These are phyloP conservation scores for Trematocara zebra DNA, from an alignment of 2,113 vertebrate genomes.

Conservation along the genomic window DNA sequence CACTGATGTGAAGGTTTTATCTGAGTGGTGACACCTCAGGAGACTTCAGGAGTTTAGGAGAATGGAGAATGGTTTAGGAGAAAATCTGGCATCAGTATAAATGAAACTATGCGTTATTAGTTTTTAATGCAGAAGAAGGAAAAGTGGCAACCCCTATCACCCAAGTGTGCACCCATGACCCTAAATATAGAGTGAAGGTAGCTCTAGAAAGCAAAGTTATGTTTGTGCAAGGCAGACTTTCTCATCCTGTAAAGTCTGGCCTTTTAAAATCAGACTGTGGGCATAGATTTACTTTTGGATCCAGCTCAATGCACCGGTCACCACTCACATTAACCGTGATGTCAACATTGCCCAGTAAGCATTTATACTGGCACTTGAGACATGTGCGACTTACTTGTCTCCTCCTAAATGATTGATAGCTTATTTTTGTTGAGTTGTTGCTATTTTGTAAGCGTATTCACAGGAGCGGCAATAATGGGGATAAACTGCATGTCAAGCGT, in stretches of 20 bases:
- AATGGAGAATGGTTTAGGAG: neutral
- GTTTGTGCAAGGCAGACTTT: neutral
- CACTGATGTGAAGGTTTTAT: neutral
- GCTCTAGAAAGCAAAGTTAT: neutral
- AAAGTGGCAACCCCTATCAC: neutral
- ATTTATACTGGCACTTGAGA: neutral
- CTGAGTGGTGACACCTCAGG: neutral
- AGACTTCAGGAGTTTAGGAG: neutral
- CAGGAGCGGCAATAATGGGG: neutral
- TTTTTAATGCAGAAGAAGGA: neutral
- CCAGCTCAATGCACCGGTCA: neutral
- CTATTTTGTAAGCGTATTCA: neutral
- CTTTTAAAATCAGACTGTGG: neutral
- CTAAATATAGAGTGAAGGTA: neutral
- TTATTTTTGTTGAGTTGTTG: neutral
- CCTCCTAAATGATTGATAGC: neutral
- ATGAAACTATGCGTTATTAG: fast-evolving
- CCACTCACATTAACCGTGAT: neutral
- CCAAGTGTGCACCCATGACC: neutral
- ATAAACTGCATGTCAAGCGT: neutral
- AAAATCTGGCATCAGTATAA: neutral
- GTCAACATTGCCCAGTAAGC: neutral
- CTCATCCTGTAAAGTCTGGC: neutral
- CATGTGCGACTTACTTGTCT: neutral
- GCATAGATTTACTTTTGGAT: neutral